phyloP scores from a whole-genome alignment of 2,888 invertebrate species.

The Phyto melanocephala region DNA sequence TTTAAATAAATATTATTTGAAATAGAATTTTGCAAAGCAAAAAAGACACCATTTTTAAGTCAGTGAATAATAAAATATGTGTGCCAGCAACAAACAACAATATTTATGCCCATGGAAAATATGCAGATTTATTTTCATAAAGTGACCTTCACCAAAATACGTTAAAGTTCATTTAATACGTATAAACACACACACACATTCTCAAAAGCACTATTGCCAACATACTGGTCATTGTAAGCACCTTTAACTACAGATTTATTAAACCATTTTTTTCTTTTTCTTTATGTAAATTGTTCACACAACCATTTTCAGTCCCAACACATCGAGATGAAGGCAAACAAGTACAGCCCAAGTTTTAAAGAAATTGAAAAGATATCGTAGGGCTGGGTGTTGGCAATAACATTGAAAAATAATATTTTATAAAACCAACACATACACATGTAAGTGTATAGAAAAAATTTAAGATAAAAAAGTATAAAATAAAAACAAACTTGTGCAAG shows the following conservation, averaged over 20 bases:
- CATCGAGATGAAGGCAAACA: background rate
- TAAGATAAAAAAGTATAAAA: background rate
- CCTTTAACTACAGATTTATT: conserved; percentile 14
- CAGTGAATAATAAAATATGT: background rate
- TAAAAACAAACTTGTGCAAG: conserved; percentile 36
- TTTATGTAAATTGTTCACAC: background rate
- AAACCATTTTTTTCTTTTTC: background rate
- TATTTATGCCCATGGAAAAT: background rate
- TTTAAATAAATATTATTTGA: no score
- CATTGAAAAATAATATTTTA: conserved; percentile 33
- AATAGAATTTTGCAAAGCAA: no score
- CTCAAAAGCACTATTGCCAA: background rate
- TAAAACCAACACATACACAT: background rate
- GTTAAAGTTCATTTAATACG: conserved; percentile 45
- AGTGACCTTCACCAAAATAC: conserved; percentile 38
- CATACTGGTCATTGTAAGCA: conserved; percentile 17
- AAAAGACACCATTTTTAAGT: background rate
- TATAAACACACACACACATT: background rate
- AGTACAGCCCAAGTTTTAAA: conserved; percentile 12
- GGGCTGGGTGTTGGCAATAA: conserved; percentile 32
- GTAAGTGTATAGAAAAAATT: background rate
- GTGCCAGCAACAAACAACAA: background rate
- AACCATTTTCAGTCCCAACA: conserved; percentile 27
- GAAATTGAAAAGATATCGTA: background rate
- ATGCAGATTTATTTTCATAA: conserved; percentile 11